phyloP scores from a whole-genome alignment of 1,140 invertebrate genomes.

The Cyrtorhinus lividipennis region DNA sequence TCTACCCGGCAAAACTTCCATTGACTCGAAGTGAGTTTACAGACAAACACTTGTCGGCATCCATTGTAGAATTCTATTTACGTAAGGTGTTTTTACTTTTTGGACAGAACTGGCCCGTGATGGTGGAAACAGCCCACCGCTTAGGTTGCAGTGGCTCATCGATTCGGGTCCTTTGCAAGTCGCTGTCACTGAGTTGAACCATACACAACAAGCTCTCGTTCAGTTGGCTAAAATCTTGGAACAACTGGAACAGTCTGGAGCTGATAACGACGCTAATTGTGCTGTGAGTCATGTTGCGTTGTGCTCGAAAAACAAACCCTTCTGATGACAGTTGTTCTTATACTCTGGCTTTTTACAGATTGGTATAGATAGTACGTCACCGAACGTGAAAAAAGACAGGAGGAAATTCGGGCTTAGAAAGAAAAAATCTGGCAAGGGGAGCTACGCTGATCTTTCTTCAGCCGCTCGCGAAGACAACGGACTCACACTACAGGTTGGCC shows the following conservation, averaged over 20 bases:
- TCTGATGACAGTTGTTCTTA: too few relatives aligned
- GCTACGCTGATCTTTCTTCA: constrained; percentile 37
- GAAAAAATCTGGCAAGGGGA: constrained; percentile 49
- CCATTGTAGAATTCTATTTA: neutral
- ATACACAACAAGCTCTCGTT: constrained; percentile 46
- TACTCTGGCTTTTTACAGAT: too few relatives aligned
- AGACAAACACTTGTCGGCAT: neutral
- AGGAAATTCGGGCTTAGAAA: constrained; percentile 52
- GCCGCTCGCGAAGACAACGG: neutral
- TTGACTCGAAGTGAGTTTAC: constrained; percentile 13
- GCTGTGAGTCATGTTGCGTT: too few relatives aligned
- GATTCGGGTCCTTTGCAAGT: constrained; percentile 31
- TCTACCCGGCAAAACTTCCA: constrained; percentile 9
- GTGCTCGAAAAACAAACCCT: too few relatives aligned
- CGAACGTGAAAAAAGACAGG: constrained; percentile 49
- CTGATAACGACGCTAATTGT: constrained; percentile 27
- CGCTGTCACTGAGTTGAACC: constrained; percentile 36
- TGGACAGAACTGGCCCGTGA: constrained; percentile 12
- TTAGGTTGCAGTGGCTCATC: constrained; percentile 18
- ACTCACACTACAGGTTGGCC: constrained; percentile 4
- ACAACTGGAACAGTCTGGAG: constrained; percentile 30
- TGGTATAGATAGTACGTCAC: too few relatives aligned
- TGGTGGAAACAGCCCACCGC: constrained; percentile 14
- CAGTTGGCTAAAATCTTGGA: constrained; percentile 44
- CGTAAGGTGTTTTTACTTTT: neutral